Evolutionary conservation across 2,797 vertebrate genomes (phyloP).

Genomic region (Halcyon chelicuti): DNA sequence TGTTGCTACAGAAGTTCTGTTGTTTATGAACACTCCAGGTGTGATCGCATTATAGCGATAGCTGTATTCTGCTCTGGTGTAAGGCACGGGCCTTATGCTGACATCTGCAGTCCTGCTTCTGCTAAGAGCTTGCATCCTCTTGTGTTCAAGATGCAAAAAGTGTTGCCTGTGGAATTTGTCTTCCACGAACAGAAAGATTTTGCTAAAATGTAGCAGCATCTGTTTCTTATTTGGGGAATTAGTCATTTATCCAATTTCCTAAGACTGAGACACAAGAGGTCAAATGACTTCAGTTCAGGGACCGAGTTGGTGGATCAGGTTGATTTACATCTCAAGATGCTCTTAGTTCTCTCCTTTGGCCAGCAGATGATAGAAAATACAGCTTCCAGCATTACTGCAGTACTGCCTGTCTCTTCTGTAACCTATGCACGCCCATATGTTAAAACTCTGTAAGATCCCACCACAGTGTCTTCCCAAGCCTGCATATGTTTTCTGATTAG

Average conservation of each 20-base stretch:
- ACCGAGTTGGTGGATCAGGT: background rate
- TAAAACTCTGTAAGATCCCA: background rate
- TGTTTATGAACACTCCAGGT: background rate
- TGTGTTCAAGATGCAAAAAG: background rate
- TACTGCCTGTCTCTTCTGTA: background rate
- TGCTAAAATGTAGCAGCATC: background rate
- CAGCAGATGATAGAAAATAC: background rate
- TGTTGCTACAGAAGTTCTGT: background rate
- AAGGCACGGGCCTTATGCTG: background rate
- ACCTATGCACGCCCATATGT: background rate
- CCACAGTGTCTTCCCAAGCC: background rate
- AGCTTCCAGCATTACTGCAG: background rate
- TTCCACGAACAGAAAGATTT: background rate
- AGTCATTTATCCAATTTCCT: background rate
- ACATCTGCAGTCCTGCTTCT: background rate
- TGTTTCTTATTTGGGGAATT: slow-evolving; percentile 30
- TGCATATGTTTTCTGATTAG: background rate
- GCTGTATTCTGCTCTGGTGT: background rate
- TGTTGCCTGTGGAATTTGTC: background rate
- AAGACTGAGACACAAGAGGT: background rate
- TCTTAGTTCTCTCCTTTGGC: background rate
- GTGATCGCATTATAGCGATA: background rate
- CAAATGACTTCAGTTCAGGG: background rate
- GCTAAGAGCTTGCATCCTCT: background rate
- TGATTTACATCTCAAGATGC: background rate